phyloP scores from a whole-genome alignment of 2,113 vertebrate genomes.

The Glaucidium brasilianum region DNA sequence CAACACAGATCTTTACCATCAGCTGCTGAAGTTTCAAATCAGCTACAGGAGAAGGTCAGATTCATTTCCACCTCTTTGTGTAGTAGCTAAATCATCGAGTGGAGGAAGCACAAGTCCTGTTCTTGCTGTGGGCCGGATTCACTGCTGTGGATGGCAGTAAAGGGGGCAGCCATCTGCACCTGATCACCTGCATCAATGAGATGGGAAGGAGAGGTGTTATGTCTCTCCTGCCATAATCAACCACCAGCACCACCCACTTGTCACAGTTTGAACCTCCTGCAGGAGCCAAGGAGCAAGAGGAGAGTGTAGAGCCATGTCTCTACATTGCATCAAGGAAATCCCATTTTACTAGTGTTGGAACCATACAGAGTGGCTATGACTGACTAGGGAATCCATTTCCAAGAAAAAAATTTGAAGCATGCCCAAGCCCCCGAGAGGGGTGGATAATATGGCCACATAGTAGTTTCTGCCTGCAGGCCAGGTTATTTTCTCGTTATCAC shows the following conservation, averaged over 20 bases:
- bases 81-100: background rate
- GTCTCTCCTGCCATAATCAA: background rate
- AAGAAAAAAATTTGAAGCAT: background rate
- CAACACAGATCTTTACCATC: background rate
- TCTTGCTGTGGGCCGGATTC: background rate
- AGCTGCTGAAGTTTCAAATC: background rate
- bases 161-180: background rate
- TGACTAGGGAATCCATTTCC: background rate
- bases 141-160: background rate
- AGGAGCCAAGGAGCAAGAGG: background rate
- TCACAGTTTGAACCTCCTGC: accelerated
- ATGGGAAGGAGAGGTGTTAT: background rate
- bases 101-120: background rate
- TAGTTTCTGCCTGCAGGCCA: background rate
- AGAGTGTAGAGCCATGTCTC: background rate
- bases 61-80: background rate
- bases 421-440: accelerated
- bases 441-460: background rate
- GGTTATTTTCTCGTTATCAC: background rate
- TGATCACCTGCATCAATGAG: background rate
- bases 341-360: background rate
- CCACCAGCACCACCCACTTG: accelerated
- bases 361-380: background rate
- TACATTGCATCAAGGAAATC: background rate
- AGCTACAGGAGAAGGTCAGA: background rate